phyloP scores from a whole-genome alignment of 1,140 invertebrate species.

The Heliconius hermathena region DNA sequence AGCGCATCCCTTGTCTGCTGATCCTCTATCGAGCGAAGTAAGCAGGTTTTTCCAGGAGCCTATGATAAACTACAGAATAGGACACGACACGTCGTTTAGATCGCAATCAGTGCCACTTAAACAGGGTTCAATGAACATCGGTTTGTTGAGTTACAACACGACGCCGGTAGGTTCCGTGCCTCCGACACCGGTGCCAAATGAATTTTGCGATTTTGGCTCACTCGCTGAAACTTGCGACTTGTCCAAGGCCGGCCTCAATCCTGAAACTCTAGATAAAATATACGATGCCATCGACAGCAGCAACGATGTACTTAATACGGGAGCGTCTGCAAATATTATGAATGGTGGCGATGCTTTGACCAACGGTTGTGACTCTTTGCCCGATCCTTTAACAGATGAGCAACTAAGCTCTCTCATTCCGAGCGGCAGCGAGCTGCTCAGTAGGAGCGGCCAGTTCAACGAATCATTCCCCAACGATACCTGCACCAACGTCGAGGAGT shows the following conservation, averaged over 20 bases:
- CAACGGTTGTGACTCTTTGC: slow-evolving; percentile 66
- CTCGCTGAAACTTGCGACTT: slow-evolving; percentile 81
- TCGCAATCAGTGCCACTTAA: slow-evolving; percentile 90
- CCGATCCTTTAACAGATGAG: slow-evolving; percentile 63
- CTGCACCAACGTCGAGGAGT: slow-evolving; percentile 68
- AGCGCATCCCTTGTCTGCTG: slow-evolving; percentile 67
- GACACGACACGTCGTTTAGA: slow-evolving; percentile 78
- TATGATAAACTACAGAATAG: slow-evolving; percentile 55
- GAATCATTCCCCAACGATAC: slow-evolving; percentile 59
- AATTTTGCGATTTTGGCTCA: slow-evolving; percentile 86
- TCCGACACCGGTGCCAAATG: slow-evolving; percentile 86
- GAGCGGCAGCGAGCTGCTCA: slow-evolving; percentile 53
- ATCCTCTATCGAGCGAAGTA: slow-evolving; percentile 80
- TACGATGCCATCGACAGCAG: slow-evolving; percentile 80
- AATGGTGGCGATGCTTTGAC: slow-evolving; percentile 58
- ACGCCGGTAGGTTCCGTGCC: slow-evolving; percentile 86
- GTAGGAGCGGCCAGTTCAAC: slow-evolving; percentile 54
- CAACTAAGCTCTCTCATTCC: slow-evolving; percentile 66
- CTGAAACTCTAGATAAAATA: slow-evolving; percentile 79
- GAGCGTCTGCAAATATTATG: slow-evolving; percentile 54
- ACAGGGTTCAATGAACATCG: slow-evolving; percentile 74
- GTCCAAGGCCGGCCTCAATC: slow-evolving; percentile 78
- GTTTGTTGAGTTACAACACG: slow-evolving; percentile 76
- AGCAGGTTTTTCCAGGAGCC: slow-evolving; percentile 81
- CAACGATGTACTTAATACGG: slow-evolving; percentile 69